A percentile compares a stretch with the other conserved stretches of the same genome.
These are phyloP conservation scores for Rhyacophila evoluta DNA, from an alignment of 2,888 invertebrate genomes.

Conservation along the genomic window DNA sequence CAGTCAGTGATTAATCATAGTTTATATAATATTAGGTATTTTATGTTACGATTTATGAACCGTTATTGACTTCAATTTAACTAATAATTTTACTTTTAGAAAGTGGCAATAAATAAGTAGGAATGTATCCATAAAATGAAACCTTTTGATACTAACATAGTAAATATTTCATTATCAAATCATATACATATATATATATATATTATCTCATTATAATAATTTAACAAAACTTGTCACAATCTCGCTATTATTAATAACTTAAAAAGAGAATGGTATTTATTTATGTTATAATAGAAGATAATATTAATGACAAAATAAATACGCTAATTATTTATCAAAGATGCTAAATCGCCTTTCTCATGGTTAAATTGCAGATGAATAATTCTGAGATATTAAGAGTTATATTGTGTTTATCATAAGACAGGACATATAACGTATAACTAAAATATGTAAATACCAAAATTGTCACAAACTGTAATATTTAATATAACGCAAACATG, in stretches of 20 bases:
- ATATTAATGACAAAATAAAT: background rate
- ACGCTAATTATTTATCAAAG: background rate
- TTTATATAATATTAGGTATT: too few species aligned
- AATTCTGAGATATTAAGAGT: too few species aligned
- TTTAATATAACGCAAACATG: background rate
- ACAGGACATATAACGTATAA: too few species aligned
- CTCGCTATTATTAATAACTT: too few species aligned
- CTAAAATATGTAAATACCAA: constrained; percentile 6
- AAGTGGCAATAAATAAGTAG: constrained; percentile 21
- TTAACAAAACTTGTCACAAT: background rate
- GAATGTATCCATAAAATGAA: background rate
- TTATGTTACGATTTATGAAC: background rate
- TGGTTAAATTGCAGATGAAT: too few species aligned
- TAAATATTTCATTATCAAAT: constrained; percentile 14
- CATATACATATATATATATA: background rate
- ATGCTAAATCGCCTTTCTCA: background rate
- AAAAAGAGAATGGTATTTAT: background rate
- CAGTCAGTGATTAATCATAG: too few species aligned
- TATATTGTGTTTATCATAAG: too few species aligned
- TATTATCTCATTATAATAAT: background rate
- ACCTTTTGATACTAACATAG: background rate
- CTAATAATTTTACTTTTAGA: background rate
- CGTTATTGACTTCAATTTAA: background rate
- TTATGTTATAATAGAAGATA: background rate
- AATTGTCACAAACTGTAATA: background rate